Percentiles rank a stretch among this genome's conserved stretches.
phyloP scores from a whole-genome alignment of 2,113 vertebrate species.

The Coreoperca whiteheadi region DNA sequence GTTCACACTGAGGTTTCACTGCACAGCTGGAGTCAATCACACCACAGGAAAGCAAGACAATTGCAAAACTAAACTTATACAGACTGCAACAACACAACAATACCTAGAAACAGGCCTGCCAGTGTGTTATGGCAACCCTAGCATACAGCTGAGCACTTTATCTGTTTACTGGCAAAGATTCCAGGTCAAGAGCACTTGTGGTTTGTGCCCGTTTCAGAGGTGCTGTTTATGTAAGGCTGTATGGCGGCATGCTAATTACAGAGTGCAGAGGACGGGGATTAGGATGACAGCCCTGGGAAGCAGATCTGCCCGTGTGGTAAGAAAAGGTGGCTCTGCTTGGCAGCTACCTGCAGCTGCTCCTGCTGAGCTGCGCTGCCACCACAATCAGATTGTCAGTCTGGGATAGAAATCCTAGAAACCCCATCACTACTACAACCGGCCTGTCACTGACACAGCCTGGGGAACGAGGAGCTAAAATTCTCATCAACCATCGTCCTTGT shows the following conservation, averaged over 20 bases:
- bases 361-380: conserved; percentile 11
- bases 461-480: neutral
- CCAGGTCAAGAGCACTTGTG: conserved; percentile 46
- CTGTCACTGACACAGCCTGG: neutral
- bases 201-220: conserved; percentile 71
- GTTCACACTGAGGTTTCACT: conserved; percentile 39
- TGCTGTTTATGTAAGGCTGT: conserved; percentile 82
- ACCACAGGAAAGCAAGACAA: conserved; percentile 31
- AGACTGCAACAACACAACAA: conserved; percentile 51
- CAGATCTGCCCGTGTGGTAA: conserved; percentile 59
- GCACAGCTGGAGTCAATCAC: conserved; percentile 47
- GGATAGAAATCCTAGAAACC: conserved; percentile 14
- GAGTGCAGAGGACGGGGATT: conserved; percentile 71
- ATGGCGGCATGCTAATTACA: conserved; percentile 78
- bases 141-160: conserved; percentile 42
- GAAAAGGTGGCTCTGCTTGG: conserved; percentile 45
- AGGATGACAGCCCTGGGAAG: conserved; percentile 77
- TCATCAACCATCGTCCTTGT: neutral
- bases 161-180: conserved; percentile 72
- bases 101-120: conserved; percentile 39
- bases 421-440: neutral
- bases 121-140: conserved; percentile 36
- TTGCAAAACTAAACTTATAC: conserved; percentile 40
- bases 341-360: conserved; percentile 45
- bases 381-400: conserved; percentile 1